Base-by-base conservation (phyloP, 2,888 invertebrate genomes). In the Folsomia candida region DNA sequence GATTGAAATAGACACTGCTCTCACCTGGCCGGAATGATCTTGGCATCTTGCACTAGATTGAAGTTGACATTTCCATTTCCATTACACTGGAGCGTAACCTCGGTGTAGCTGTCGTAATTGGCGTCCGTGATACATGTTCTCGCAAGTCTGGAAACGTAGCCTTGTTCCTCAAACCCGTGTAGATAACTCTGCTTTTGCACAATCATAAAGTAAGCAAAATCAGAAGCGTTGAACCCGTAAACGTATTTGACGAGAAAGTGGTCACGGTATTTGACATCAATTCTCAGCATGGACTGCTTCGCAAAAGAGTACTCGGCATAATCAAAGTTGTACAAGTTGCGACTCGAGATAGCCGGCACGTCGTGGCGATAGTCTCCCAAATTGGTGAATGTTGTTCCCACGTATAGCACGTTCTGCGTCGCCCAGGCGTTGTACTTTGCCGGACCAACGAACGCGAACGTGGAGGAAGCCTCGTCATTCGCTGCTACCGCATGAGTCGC, bases 101-200 rank as follows among this genome's bases (percentile, higher is more conserved):
- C 98, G 0, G 96, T 94, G 83, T 98, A 98, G 82, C 96, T 97
- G 83, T 96, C 94, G 83, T 96, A 98, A 83, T 94, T 92, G 25
- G 92, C 89, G 85, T 98, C 98, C 80, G 91, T 92, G 72, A 95
- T 94, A 85, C 98, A 98, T 70, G 95, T 93, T 54, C 97, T 88
- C 0, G 95, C 92, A 75, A 97, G 85, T 26, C 97, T 89, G 4
- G 95, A 91, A 67, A 94, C 91, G 85, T 93, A 96, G 2, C 94
- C 94, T 71, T 89, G 87, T 83, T 95, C 93, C 82, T 97, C 94
- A 81, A 92, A 91, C 58, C 91, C 91, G 69, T 91, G 91, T 72
- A 94, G 86, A 82, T 93, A 92, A 6, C 93, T 94, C 83, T 93
- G 91, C 83, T 94, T 94, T 83, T 98, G 97, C 59, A 97, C 93